Percentiles rank a stretch among this genome's conserved stretches.
These are phyloP conservation scores for Halisarca cf. caerulea DNA, from an alignment of 37 sponge, comb jelly and placozoan genomes.

Conservation along the genomic window DNA sequence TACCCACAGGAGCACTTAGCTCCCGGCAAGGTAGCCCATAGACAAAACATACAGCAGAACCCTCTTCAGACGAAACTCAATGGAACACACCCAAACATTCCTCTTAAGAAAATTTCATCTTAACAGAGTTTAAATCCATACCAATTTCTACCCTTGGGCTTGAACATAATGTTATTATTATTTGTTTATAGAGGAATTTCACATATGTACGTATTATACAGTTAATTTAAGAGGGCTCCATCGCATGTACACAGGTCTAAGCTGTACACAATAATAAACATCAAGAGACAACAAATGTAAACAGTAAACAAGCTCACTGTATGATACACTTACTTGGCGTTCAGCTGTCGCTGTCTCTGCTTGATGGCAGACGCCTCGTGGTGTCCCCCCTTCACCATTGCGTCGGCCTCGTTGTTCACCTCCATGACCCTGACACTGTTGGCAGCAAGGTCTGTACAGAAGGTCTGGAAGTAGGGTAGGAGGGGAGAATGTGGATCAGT, in stretches of 20 bases:
- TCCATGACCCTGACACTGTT: constrained; percentile 68
- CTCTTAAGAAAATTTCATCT: too few species aligned
- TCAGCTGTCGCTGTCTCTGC: constrained; percentile 69
- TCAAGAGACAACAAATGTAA: neutral
- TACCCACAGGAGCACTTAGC: too few species aligned
- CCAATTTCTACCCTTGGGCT: too few species aligned
- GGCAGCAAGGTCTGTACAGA: constrained; percentile 78
- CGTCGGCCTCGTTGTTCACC: constrained; percentile 74
- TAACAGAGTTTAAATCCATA: too few species aligned
- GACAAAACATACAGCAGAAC: too few species aligned
- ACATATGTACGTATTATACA: too few species aligned
- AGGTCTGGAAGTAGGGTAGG: constrained; percentile 37
- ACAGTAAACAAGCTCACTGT: constrained; percentile 20
- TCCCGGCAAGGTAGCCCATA: too few species aligned
- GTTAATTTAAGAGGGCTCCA: neutral
- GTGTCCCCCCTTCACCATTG: constrained; percentile 72
- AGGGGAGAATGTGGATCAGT: neutral
- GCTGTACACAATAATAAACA: neutral
- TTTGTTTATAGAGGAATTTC: too few species aligned
- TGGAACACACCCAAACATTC: too few species aligned
- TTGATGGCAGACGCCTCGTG: constrained; percentile 58
- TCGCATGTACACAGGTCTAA: too few species aligned
- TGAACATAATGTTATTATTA: too few species aligned
- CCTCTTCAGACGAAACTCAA: too few species aligned
- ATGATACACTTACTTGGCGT: constrained; percentile 35